Conservation (phyloP, 2,888 invertebrate genomes). For the Gastrophysa polygoni region DNA sequence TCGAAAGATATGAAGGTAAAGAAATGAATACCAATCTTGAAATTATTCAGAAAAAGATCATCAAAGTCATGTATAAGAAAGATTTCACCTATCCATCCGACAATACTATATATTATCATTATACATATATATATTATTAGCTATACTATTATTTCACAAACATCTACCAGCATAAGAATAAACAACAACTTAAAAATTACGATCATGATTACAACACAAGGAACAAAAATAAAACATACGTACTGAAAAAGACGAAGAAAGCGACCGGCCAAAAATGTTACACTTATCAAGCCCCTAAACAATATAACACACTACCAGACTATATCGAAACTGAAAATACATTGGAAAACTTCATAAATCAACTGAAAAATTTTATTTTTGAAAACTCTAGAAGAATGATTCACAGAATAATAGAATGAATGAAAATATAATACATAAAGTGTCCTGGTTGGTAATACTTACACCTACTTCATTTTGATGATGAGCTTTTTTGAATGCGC, state of each 20-base stretch:
- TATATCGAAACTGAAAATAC: neutral
- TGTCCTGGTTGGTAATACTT: too few relatives aligned
- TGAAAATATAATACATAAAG: too few relatives aligned
- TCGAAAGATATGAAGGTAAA: too few relatives aligned
- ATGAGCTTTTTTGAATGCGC: too few relatives aligned
- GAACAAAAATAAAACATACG: conserved; percentile 1
- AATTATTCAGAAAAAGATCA: neutral
- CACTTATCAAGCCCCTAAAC: conserved; percentile 3
- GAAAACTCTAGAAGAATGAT: conserved; percentile 3
- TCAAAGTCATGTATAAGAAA: neutral
- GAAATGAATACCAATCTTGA: too few relatives aligned
- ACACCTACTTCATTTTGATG: too few relatives aligned
- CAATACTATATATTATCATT: neutral
- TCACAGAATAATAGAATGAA: neutral
- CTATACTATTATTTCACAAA: neutral
- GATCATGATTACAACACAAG: conserved; percentile 5
- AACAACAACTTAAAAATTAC: neutral
- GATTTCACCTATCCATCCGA: neutral
- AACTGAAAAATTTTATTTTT: neutral
- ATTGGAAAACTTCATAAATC: neutral
- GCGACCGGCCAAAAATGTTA: neutral
- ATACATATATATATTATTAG: neutral
- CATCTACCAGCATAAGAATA: neutral
- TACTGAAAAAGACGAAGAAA: conserved; percentile 2
- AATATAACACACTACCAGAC: conserved; percentile 1